phyloP scores from a whole-genome alignment of 1,140 invertebrate genomes.

The Tetramorium parvispinum region DNA sequence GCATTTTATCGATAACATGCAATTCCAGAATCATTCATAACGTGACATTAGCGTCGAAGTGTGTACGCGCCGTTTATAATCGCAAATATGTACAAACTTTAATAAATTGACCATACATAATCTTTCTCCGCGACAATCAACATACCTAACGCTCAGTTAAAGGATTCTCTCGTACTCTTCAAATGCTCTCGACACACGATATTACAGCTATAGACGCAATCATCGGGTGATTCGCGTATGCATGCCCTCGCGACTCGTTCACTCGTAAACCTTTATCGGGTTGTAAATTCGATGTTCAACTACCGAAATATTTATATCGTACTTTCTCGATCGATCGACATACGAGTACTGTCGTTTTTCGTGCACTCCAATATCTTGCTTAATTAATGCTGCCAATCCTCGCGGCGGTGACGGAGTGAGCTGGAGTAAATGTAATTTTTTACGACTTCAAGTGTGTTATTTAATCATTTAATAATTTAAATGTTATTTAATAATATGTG shows the following conservation, averaged over 20 bases:
- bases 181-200: conserved; percentile 13
- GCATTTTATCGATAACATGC: background rate
- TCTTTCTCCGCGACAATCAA: conserved; percentile 31
- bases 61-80: background rate
- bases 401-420: background rate
- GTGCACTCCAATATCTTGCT: background rate
- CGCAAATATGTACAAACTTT: background rate
- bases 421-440: background rate
- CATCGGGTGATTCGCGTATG: conserved; percentile 5
- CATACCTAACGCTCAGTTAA: conserved; percentile 30
- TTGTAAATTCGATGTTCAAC: conserved; percentile 46
- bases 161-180: conserved; percentile 17
- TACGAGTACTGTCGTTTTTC: background rate
- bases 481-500: background rate
- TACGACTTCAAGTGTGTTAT: background rate
- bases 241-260: conserved; percentile 1
- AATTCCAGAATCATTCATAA: background rate
- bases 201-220: conserved; percentile 32
- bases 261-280: conserved; percentile 49
- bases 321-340: conserved; percentile 3
- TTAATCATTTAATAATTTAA: too few relatives aligned
- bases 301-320: conserved; percentile 55
- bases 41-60: background rate
- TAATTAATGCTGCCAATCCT: conserved; percentile 14
- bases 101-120: conserved; percentile 30